Evolutionary conservation across 2,888 invertebrate species (phyloP).

Genomic region (Anaspis maculata): DNA sequence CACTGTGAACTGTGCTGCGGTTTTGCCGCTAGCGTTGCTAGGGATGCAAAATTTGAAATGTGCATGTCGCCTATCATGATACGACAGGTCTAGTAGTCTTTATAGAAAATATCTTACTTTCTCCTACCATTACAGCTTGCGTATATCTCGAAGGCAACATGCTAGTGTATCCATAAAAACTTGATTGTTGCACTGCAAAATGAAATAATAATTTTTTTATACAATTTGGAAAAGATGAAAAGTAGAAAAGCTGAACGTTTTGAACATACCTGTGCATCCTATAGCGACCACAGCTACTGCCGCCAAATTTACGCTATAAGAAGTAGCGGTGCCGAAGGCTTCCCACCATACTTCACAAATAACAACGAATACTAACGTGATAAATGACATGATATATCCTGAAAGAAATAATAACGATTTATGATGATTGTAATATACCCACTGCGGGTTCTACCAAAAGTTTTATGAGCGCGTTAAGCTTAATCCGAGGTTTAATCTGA

Average conservation of each 20-base stretch:
- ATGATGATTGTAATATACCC: not conserved
- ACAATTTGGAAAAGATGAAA: too few species aligned
- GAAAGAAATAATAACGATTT: too few species aligned
- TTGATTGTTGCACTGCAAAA: constrained; percentile 73
- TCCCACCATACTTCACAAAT: constrained; percentile 83
- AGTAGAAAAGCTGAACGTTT: constrained; percentile 1
- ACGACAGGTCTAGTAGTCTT: too few species aligned
- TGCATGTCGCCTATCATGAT: too few species aligned
- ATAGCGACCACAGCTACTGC: constrained; percentile 81
- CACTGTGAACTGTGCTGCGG: too few species aligned
- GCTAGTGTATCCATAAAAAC: constrained; percentile 89
- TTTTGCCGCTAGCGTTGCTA: too few species aligned
- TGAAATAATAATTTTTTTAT: too few species aligned
- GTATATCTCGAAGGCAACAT: constrained; percentile 86
- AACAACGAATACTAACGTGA: constrained; percentile 75
- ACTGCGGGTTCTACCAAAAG: not conserved
- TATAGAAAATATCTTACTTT: constrained; percentile 54
- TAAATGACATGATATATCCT: constrained; percentile 76
- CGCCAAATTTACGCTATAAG: constrained; percentile 74
- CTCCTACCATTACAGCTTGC: constrained; percentile 91
- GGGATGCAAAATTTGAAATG: too few species aligned
- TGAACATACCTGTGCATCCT: constrained; percentile 64
- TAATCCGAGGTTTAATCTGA: too few species aligned
- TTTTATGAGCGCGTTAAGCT: too few species aligned
- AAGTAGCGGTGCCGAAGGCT: constrained; percentile 65